These are phyloP conservation scores for Sinodicranocentrus sp. DNA, from an alignment of 2,888 invertebrate species.

Conservation along the genomic window DNA sequence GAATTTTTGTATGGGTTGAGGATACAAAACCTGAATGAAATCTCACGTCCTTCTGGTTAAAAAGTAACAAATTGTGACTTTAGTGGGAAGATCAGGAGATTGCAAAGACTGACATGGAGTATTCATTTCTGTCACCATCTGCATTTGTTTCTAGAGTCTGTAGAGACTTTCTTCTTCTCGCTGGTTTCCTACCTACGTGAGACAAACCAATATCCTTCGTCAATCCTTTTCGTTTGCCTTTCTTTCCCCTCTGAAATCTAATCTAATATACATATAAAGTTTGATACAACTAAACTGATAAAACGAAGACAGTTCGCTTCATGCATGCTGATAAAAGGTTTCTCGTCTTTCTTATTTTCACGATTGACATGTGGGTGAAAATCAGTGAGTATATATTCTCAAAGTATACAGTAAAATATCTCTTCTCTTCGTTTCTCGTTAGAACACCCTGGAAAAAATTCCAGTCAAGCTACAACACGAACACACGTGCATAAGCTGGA, in stretches of 20 bases:
- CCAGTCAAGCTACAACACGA: too few species aligned
- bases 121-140: slow-evolving; percentile 45
- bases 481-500: too few species aligned
- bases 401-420: too few species aligned
- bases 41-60: slow-evolving; percentile 5
- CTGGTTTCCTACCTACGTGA: neutral
- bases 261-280: neutral
- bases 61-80: slow-evolving; percentile 30
- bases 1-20: neutral
- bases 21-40: neutral
- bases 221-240: neutral
- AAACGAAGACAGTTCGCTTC: neutral
- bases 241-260: neutral
- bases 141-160: slow-evolving; percentile 10
- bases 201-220: neutral
- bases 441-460: too few species aligned
- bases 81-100: neutral
- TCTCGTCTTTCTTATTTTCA: neutral
- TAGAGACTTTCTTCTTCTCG: neutral
- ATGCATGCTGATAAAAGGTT: slow-evolving; percentile 1
- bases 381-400: too few species aligned
- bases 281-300: slow-evolving; percentile 10
- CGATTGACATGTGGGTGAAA: neutral
- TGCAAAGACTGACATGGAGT: slow-evolving; percentile 35
- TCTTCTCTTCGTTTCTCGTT: too few species aligned